Percentiles rank a stretch among this genome's conserved stretches.
Conservation (phyloP, 2,113 vertebrate species). For the Pelecanus crispus region DNA sequence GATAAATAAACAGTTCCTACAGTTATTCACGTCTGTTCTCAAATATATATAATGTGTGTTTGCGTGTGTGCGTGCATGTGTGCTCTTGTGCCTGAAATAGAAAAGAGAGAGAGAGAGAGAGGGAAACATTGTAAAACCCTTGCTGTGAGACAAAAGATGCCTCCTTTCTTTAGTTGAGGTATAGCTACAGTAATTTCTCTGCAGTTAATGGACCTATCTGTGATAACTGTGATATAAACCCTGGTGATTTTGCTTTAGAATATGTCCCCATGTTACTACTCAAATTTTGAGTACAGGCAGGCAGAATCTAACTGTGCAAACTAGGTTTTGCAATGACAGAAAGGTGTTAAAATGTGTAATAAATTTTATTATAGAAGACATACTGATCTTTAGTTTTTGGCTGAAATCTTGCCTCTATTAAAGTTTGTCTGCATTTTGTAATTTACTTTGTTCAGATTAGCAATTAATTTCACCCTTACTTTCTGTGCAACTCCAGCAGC, state of each 20-base stretch:
- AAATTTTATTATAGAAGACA: background rate
- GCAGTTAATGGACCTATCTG: background rate
- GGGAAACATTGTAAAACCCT: background rate
- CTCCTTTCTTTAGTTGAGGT: background rate
- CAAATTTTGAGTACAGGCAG: background rate
- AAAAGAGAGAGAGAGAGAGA: background rate
- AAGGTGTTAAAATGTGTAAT: background rate
- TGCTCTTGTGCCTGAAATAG: accelerated
- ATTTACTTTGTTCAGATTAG: background rate
- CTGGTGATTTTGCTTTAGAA: background rate
- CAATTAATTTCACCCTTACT: background rate
- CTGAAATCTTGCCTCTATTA: background rate
- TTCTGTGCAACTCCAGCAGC: background rate
- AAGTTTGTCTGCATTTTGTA: background rate
- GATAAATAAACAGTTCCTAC: background rate
- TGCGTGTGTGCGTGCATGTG: background rate
- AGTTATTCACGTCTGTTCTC: background rate
- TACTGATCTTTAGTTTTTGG: background rate
- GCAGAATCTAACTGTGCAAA: background rate
- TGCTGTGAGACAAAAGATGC: background rate
- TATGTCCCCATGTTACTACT: background rate
- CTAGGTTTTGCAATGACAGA: background rate
- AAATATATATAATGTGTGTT: background rate
- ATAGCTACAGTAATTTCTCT: background rate
- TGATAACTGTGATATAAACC: background rate